A percentile compares a stretch with the other conserved stretches of the same genome.
phyloP scores from a whole-genome alignment of 2,113 vertebrate species.

The Emydura subglobosa region DNA sequence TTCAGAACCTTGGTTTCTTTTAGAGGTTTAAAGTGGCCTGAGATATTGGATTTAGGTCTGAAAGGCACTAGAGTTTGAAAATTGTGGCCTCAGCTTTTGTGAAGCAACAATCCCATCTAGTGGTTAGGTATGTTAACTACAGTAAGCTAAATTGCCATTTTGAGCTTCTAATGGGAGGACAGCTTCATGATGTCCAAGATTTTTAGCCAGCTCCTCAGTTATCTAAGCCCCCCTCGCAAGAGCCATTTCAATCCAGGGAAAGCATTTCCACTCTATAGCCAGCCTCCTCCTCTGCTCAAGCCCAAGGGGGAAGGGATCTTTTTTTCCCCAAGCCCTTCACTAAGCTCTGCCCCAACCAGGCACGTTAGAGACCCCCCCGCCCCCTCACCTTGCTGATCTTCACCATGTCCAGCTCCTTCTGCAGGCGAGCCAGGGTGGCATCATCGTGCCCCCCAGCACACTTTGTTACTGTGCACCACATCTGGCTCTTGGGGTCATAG shows the following conservation, averaged over 20 bases:
- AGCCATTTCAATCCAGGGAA: background rate
- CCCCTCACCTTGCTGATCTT: conserved; percentile 96
- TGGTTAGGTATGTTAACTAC: background rate
- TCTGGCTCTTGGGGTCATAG: conserved; percentile 90
- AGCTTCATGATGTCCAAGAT: background rate
- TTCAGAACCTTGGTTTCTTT: background rate
- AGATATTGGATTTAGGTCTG: background rate
- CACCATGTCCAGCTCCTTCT: conserved; percentile 95
- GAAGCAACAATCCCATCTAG: conserved; percentile 40
- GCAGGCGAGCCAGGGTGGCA: conserved; percentile 90
- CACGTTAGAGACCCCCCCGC: background rate
- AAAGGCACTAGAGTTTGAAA: background rate
- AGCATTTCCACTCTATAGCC: background rate
- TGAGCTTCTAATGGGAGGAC: background rate
- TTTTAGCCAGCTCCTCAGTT: background rate
- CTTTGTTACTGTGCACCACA: conserved; percentile 99
- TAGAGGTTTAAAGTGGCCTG: background rate
- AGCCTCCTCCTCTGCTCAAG: background rate
- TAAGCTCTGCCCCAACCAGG: background rate
- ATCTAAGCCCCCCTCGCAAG: background rate
- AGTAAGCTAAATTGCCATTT: accelerated
- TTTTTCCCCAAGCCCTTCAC: background rate
- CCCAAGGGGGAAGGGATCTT: background rate
- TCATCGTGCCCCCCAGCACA: conserved; percentile 96
- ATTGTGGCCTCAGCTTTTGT: accelerated